A percentile compares a stretch with the other conserved stretches of the same genome.
phyloP scores from a whole-genome alignment of 1,140 invertebrate species.

The Drosophila grimshawi region DNA sequence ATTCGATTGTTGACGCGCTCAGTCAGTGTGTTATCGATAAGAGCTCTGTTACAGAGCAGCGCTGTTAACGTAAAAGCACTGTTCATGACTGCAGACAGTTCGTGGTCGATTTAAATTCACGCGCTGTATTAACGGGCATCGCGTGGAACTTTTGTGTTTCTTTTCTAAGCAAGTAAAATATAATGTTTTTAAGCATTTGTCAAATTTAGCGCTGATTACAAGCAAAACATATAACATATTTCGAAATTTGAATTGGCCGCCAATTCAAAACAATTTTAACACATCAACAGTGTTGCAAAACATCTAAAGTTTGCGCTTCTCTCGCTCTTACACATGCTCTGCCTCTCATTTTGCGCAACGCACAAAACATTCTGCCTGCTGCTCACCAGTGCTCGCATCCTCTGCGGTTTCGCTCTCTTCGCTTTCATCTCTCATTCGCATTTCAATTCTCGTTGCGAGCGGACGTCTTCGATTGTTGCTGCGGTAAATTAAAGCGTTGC shows the following conservation, averaged over 20 bases:
- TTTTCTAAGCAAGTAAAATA: not conserved
- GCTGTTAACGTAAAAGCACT: conserved; percentile 7
- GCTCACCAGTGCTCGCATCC: conserved; percentile 35
- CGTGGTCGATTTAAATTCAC: no score
- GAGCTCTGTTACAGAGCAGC: not conserved
- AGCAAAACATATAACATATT: not conserved
- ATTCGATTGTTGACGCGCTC: conserved; percentile 6
- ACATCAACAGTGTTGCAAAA: conserved; percentile 27
- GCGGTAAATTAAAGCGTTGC: conserved; percentile 45
- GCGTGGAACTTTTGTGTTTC: no score
- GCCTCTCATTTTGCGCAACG: conserved; percentile 26
- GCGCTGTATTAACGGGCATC: no score
- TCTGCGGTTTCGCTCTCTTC: conserved; percentile 37
- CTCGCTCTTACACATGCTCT: not conserved
- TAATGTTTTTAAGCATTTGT: not conserved
- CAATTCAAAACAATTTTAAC: not conserved
- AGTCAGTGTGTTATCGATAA: conserved; percentile 14
- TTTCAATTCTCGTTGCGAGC: conserved; percentile 51
- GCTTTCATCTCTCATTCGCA: conserved; percentile 49
- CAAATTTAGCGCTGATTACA: not conserved
- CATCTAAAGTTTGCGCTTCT: not conserved
- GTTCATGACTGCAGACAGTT: not conserved
- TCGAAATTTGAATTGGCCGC: conserved; percentile 1
- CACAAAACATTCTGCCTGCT: conserved; percentile 10
- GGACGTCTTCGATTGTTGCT: conserved; percentile 43